Conservation (phyloP, 2,888 invertebrate genomes). For the Drepanosiphum platanoidis region DNA sequence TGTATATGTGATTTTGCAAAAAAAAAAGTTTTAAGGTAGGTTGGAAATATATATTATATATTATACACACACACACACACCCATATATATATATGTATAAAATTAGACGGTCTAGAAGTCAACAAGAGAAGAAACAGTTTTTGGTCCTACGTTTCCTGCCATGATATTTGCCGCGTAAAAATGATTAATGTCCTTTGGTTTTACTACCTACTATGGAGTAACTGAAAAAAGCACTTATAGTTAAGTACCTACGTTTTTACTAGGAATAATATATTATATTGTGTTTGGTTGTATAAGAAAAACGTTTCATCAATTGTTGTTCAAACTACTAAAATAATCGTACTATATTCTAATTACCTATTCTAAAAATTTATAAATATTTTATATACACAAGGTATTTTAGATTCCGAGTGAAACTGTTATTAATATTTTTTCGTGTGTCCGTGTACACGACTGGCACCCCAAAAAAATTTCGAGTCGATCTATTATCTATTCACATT, state of each 20-base stretch:
- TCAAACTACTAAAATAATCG: not conserved
- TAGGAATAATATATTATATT: not conserved
- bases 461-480: too few relatives aligned
- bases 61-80: too few relatives aligned
- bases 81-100: too few relatives aligned
- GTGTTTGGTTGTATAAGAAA: not conserved
- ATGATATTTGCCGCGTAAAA: conserved; percentile 17
- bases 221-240: conserved; percentile 24
- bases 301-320: not conserved
- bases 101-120: conserved; percentile 28
- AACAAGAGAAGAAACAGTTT: conserved; percentile 39
- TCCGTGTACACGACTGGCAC: too few relatives aligned
- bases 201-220: not conserved
- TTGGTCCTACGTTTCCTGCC: not conserved
- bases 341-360: not conserved
- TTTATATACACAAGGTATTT: too few relatives aligned
- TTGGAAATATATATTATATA: too few relatives aligned
- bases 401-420: too few relatives aligned
- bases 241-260: conserved; percentile 9
- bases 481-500: too few relatives aligned
- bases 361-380: not conserved
- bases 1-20: not conserved
- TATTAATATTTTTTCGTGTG: too few relatives aligned
- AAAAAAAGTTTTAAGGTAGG: conserved; percentile 21
- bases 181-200: conserved; percentile 24